Percentiles rank a stretch among this genome's conserved stretches.
Evolutionary conservation across 2,888 invertebrate genomes (phyloP).

Genomic region (Chrysomela aeneicollis): DNA sequence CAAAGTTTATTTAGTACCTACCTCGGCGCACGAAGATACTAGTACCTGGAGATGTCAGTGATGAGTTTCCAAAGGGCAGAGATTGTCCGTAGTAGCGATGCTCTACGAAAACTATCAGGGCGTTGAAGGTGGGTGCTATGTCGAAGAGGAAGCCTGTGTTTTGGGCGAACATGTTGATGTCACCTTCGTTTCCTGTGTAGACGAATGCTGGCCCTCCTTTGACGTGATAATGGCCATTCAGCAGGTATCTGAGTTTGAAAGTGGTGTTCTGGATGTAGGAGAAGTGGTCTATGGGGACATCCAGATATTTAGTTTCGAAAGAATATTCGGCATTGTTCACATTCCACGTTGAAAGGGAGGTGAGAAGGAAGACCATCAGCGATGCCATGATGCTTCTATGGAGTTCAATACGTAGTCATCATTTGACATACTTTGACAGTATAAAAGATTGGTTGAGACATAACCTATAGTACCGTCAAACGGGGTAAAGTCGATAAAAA

Average conservation of each 20-base stretch:
- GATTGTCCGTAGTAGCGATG: slow-evolving; percentile 95
- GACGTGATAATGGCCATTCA: slow-evolving; percentile 78
- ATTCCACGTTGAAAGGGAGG: not conserved
- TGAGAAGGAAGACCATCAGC: not conserved
- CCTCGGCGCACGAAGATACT: not conserved
- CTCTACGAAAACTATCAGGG: slow-evolving; percentile 89
- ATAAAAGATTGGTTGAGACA: no score
- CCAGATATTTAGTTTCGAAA: slow-evolving; percentile 60
- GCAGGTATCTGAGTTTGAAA: slow-evolving; percentile 81
- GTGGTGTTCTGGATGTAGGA: slow-evolving; percentile 74
- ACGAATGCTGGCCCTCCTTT: slow-evolving; percentile 85
- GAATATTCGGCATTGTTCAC: slow-evolving; percentile 12
- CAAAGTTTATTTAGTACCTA: slow-evolving; percentile 46
- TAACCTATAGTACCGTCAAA: no score
- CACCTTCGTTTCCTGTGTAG: slow-evolving; percentile 96
- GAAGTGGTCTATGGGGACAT: slow-evolving; percentile 87
- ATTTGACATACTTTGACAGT: not conserved
- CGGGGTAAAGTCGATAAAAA: no score
- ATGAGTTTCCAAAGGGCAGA: slow-evolving; percentile 84
- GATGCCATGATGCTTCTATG: not conserved
- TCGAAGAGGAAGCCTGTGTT: slow-evolving; percentile 97
- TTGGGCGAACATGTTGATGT: slow-evolving; percentile 86
- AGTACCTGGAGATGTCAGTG: slow-evolving; percentile 52
- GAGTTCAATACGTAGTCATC: not conserved
- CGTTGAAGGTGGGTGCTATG: slow-evolving; percentile 79